These are phyloP conservation scores for Zaprionus gabonicus DNA, from an alignment of 1,140 invertebrate species.

Conservation along the genomic window DNA sequence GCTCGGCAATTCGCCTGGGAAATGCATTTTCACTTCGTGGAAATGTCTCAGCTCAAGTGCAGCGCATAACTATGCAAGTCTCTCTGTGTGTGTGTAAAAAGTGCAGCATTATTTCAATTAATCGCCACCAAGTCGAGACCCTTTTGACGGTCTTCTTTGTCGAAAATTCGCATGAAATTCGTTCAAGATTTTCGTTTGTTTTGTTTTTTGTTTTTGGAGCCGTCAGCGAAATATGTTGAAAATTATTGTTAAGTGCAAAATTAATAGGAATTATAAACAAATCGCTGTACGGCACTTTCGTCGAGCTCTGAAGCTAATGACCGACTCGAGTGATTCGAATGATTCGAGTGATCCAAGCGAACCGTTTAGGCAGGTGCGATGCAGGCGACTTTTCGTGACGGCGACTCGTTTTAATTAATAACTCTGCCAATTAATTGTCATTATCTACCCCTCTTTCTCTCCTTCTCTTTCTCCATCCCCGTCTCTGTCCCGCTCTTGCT, in stretches of 20 bases:
- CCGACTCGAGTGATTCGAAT: background rate
- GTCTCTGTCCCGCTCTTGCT: conserved; percentile 13
- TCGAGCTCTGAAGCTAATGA: conserved; percentile 34
- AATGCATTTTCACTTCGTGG: conserved; percentile 7
- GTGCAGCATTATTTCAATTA: conserved; percentile 42
- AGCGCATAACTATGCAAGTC: background rate
- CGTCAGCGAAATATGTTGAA: conserved; percentile 55
- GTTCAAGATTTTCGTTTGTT: background rate
- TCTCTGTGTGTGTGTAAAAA: conserved; percentile 1
- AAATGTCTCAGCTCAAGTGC: background rate
- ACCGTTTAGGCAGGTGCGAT: conserved; percentile 43
- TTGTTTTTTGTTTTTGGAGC: conserved; percentile 1
- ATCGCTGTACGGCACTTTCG: conserved; percentile 28
- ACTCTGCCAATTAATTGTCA: conserved; percentile 35
- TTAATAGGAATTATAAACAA: conserved; percentile 66
- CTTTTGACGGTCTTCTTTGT: conserved; percentile 31
- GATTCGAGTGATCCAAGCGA: background rate
- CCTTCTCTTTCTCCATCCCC: background rate
- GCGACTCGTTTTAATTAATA: conserved; percentile 29
- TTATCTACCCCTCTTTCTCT: conserved; percentile 15
- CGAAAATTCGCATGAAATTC: conserved; percentile 58
- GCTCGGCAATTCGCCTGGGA: background rate
- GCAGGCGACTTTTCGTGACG: conserved; percentile 12
- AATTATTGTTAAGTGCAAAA: conserved; percentile 62
- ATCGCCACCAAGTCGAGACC: conserved; percentile 35